Conservation (phyloP, 2,797 vertebrate species). For the Novumbra hubbsi region DNA sequence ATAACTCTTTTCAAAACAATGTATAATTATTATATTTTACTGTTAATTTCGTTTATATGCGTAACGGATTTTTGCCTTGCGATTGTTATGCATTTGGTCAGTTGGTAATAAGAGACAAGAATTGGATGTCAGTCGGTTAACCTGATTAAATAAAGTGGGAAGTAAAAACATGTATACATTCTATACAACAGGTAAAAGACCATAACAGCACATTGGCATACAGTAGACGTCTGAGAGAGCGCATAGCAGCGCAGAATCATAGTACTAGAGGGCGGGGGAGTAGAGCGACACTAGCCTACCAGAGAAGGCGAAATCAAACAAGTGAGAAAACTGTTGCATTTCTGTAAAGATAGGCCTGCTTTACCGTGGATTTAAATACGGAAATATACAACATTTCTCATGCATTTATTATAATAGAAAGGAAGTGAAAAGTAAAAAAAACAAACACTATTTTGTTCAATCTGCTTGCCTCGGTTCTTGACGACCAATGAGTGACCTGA, state of each 20-base stretch:
- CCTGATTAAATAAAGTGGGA: too few species aligned
- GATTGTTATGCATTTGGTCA: too few species aligned
- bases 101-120: too few species aligned
- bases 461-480: neutral
- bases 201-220: neutral
- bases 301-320: conserved; percentile 70
- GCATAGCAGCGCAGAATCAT: conserved; percentile 6
- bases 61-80: too few species aligned
- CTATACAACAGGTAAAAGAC: neutral
- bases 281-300: conserved; percentile 45
- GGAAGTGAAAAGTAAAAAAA: neutral
- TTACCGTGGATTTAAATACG: conserved; percentile 29
- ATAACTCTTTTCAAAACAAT: neutral
- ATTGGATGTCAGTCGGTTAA: too few species aligned
- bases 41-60: neutral
- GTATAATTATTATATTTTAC: neutral
- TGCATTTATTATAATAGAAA: conserved; percentile 11
- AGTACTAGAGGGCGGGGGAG: conserved; percentile 20
- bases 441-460: neutral
- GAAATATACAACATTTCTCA: conserved; percentile 38
- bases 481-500: neutral
- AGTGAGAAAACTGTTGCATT: conserved; percentile 80
- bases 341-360: conserved; percentile 42
- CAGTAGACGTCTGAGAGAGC: conserved; percentile 32
- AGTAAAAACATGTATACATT: neutral